Percentiles rank a stretch among this genome's conserved stretches.
Evolutionary conservation across 2,797 vertebrate genomes (phyloP).

Genomic region (Chaetodon trifasciatus): DNA sequence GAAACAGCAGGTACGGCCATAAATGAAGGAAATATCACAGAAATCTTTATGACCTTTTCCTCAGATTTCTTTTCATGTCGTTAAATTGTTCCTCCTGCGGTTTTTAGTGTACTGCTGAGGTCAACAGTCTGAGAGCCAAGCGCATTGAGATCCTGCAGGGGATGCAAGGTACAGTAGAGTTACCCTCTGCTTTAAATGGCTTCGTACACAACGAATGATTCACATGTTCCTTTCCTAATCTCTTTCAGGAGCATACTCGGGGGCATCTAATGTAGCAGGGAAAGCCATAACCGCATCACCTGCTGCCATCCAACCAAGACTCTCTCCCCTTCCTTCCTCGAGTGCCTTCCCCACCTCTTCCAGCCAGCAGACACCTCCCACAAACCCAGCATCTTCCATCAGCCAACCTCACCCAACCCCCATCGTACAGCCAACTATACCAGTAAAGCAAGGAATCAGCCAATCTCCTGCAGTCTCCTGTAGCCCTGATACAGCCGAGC

Average conservation of each 20-base stretch:
- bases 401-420: conserved; percentile 2
- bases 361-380: conserved; percentile 18
- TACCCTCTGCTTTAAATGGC: neutral
- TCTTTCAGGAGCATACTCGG: conserved; percentile 52
- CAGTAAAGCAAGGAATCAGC: conserved; percentile 38
- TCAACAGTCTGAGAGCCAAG: conserved; percentile 90
- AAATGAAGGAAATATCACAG: neutral
- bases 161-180: conserved; percentile 87
- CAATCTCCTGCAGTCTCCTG: neutral
- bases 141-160: conserved; percentile 94
- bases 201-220: neutral
- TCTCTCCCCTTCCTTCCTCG: conserved; percentile 22
- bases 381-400: neutral
- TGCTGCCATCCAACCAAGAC: neutral
- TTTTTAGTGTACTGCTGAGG: conserved; percentile 89
- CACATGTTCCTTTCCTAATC: neutral
- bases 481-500: conserved; percentile 35
- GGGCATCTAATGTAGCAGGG: conserved; percentile 12
- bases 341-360: conserved; percentile 7
- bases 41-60: neutral
- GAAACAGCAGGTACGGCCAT: conserved; percentile 89
- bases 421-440: neutral
- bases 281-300: conserved; percentile 13
- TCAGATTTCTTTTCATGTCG: neutral
- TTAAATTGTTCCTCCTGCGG: neutral